These are phyloP conservation scores for Campylorhamphus procurvoides DNA, from an alignment of 2,113 vertebrate genomes.

Conservation along the genomic window DNA sequence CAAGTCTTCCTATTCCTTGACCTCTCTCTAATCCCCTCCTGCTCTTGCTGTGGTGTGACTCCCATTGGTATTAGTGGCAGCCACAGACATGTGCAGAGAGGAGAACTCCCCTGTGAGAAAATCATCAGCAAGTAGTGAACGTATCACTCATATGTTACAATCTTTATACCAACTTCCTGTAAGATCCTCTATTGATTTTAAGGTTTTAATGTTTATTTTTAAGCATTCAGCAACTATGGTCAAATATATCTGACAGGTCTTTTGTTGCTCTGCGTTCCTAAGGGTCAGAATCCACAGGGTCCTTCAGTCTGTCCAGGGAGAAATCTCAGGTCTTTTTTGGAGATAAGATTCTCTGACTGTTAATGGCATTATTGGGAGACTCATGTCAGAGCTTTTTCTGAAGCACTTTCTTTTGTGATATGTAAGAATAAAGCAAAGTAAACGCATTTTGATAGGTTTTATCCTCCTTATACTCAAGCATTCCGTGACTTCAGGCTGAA, in stretches of 20 bases:
- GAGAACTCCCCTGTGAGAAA: neutral
- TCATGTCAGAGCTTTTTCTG: neutral
- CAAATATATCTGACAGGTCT: neutral
- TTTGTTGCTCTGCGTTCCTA: neutral
- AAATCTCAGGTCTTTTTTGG: neutral
- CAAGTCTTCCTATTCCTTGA: fast-evolving
- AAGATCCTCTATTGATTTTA: neutral
- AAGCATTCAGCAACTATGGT: neutral
- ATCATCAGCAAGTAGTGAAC: neutral
- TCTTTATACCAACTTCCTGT: neutral
- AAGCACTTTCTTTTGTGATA: neutral
- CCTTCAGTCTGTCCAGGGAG: neutral
- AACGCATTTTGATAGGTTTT: neutral
- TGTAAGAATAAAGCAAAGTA: neutral
- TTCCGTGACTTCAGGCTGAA: neutral
- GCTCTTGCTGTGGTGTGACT: neutral
- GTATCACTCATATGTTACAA: neutral
- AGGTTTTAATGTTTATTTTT: neutral
- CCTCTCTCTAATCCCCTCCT: neutral
- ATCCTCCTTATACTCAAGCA: neutral
- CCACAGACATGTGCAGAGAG: neutral
- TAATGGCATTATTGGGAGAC: neutral
- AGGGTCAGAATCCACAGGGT: neutral
- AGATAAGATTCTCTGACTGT: neutral
- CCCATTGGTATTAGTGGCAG: neutral